These are phyloP conservation scores for Acanthacorydalis orientalis DNA, from an alignment of 2,888 invertebrate species.

Conservation along the genomic window DNA sequence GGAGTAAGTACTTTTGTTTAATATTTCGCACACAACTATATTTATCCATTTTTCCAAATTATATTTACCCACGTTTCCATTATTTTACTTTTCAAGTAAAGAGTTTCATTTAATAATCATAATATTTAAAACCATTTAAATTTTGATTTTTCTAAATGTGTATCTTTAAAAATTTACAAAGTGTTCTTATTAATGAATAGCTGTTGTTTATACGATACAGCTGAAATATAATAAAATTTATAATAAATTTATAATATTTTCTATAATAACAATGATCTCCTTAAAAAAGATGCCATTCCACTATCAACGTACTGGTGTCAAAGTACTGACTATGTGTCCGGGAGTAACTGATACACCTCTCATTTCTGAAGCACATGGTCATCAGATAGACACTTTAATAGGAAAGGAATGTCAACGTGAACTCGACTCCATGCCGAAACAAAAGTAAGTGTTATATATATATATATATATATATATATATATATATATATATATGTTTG, in stretches of 20 bases:
- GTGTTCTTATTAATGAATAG: too few species aligned
- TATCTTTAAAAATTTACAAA: too few species aligned
- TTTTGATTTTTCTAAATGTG: too few species aligned
- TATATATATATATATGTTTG: too few species aligned
- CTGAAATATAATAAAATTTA: too few species aligned
- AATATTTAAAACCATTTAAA: too few species aligned
- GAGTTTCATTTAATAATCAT: too few species aligned
- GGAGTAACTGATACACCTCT: slow-evolving; percentile 25
- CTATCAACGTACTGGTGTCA: slow-evolving; percentile 21
- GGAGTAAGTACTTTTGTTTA: slow-evolving; percentile 16
- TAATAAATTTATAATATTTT: too few species aligned
- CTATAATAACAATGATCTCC: background rate
- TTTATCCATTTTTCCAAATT: background rate
- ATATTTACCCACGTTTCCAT: background rate
- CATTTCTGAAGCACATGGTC: slow-evolving; percentile 15
- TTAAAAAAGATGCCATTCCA: slow-evolving; percentile 16
- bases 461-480: too few species aligned
- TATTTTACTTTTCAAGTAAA: background rate
- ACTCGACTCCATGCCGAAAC: slow-evolving; percentile 19
- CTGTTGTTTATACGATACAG: too few species aligned
- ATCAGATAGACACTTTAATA: slow-evolving; percentile 12
- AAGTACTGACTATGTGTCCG: slow-evolving; percentile 27
- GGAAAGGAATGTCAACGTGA: slow-evolving; percentile 16
- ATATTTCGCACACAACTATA: too few species aligned
- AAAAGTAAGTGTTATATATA: slow-evolving; percentile 18